Evolutionary conservation across 2,113 vertebrate genomes (phyloP).

Genomic region (Progne subis): DNA sequence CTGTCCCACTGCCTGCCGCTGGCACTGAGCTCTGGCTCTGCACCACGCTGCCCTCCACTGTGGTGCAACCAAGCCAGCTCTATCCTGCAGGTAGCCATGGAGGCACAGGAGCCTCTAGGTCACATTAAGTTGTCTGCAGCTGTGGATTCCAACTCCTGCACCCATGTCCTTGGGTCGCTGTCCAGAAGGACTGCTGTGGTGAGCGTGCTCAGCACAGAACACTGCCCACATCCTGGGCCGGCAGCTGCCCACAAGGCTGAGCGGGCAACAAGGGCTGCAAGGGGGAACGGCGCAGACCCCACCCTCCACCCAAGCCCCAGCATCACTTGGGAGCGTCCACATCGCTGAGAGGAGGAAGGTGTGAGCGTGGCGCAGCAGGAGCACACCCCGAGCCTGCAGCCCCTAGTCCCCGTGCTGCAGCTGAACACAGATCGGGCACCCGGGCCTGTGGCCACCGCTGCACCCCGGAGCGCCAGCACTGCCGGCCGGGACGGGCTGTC

Average conservation of each 20-base stretch:
- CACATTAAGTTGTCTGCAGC: background rate
- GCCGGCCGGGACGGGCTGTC: background rate
- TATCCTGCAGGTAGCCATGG: background rate
- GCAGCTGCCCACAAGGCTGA: background rate
- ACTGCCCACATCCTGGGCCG: background rate
- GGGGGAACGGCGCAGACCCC: fast-evolving
- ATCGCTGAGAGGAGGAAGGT: background rate
- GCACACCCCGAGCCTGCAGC: background rate
- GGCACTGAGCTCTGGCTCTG: background rate
- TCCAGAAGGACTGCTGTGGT: background rate
- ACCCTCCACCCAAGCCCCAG: background rate
- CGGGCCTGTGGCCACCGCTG: fast-evolving
- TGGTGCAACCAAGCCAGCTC: background rate
- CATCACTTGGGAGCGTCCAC: fast-evolving
- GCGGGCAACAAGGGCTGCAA: background rate
- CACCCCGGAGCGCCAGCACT: background rate
- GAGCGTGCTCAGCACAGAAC: background rate
- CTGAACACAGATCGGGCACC: fast-evolving
- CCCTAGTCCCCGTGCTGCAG: fast-evolving
- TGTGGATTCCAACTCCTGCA: background rate
- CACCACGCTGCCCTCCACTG: background rate
- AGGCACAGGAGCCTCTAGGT: background rate
- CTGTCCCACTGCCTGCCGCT: background rate
- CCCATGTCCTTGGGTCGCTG: background rate
- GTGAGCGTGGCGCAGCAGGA: fast-evolving